Conservation (phyloP, 30 jellyfish, hydroid and myxozoan species). For the Aurelia sp. region DNA sequence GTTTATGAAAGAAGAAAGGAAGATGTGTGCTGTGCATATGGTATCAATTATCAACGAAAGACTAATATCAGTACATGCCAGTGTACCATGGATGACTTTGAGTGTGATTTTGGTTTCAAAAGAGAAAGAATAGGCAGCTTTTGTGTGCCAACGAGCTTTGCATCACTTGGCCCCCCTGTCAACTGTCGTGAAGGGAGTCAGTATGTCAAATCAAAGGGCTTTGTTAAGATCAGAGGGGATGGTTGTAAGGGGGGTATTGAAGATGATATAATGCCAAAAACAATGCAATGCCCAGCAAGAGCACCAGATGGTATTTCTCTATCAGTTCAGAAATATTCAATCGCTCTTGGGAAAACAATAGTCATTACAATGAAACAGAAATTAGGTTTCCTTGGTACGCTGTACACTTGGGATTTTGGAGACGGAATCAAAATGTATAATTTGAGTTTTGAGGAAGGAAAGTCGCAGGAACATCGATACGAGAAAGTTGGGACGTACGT, state of each 20-base stretch:
- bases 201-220: conserved; percentile 77
- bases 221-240: conserved; percentile 68
- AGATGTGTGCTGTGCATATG: conserved; percentile 64
- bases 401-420: conserved; percentile 82
- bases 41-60: conserved; percentile 29
- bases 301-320: conserved; percentile 79
- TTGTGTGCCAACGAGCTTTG: conserved; percentile 78
- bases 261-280: conserved; percentile 65
- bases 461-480: conserved; percentile 42
- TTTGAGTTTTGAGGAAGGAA: conserved; percentile 66
- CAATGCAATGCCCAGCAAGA: conserved; percentile 66
- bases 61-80: conserved; percentile 62
- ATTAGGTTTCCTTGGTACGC: conserved; percentile 73
- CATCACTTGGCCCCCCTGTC: conserved; percentile 48
- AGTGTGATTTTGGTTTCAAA: conserved; percentile 79
- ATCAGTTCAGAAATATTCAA: conserved; percentile 51
- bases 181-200: conserved; percentile 73
- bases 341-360: conserved; percentile 60
- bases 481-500: conserved; percentile 66
- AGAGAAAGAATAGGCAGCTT: conserved; percentile 31
- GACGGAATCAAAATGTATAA: conserved; percentile 63
- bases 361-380: conserved; percentile 54
- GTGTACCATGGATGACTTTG: conserved; percentile 82
- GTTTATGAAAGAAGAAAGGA: conserved; percentile 35
- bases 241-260: conserved; percentile 88